phyloP scores from a whole-genome alignment of 2,888 invertebrate genomes.

The Drosophila mayaguana region DNA sequence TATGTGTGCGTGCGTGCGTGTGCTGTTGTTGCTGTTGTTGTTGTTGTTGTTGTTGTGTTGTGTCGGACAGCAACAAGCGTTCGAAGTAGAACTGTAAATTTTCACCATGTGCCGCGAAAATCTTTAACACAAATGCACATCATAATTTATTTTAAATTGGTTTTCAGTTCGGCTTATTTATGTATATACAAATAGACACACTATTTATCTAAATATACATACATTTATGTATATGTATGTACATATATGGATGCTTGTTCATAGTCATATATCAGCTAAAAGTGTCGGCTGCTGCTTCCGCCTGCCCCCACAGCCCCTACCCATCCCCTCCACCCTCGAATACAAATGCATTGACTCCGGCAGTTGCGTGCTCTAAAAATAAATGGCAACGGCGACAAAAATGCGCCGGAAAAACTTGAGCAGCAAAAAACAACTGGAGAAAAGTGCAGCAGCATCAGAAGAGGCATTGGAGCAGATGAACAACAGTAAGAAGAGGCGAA shows the following conservation, averaged over 20 bases:
- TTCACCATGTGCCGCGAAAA: slow-evolving; percentile 47
- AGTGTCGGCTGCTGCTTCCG: slow-evolving; percentile 4
- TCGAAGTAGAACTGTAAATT: slow-evolving; percentile 22
- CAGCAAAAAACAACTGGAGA: slow-evolving; percentile 34
- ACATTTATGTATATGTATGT: not conserved
- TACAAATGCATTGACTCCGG: slow-evolving; percentile 6
- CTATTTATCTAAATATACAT: not conserved
- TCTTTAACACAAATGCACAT: slow-evolving; percentile 49
- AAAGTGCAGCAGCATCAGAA: slow-evolving; percentile 35
- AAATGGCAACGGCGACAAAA: slow-evolving; percentile 58
- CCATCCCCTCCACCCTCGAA: not conserved
- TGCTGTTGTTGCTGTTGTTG: not conserved
- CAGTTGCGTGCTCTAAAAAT: slow-evolving; percentile 53
- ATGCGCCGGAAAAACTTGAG: slow-evolving; percentile 44
- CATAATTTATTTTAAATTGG: slow-evolving; percentile 79
- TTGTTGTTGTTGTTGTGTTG: not conserved
- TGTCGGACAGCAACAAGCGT: not conserved
- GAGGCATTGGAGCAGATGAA: slow-evolving; percentile 4
- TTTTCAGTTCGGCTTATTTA: slow-evolving; percentile 56
- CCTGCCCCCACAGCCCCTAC: not conserved
- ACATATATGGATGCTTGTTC: not conserved
- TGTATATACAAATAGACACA: not conserved
- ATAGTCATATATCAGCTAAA: slow-evolving; percentile 7
- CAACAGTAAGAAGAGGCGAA: not conserved
- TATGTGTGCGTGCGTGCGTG: slow-evolving; percentile 5